Evolutionary conservation across 2,888 invertebrate genomes (phyloP).

Genomic region (Rhingia rostrata): DNA sequence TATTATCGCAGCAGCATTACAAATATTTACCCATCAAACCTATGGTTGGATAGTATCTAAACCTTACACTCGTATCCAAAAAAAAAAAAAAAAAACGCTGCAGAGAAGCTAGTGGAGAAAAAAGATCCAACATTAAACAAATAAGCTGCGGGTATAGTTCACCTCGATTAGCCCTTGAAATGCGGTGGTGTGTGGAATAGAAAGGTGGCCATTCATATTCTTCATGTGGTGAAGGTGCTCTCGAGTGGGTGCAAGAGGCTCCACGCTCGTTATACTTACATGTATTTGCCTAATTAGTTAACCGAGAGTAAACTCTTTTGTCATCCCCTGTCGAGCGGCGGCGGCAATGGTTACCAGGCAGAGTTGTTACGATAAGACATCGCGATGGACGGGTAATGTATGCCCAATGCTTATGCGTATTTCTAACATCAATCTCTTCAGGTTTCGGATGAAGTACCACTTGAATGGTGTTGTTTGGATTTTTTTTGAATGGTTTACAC

Average conservation of each 20-base stretch:
- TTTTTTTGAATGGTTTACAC: conserved; percentile 42
- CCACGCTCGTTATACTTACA: conserved; percentile 19
- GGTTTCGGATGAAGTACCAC: conserved; percentile 67
- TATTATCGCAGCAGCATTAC: conserved; percentile 71
- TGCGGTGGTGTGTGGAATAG: conserved; percentile 30
- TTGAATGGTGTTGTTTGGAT: conserved; percentile 42
- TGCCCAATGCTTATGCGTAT: conserved; percentile 55
- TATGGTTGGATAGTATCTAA: conserved; percentile 43
- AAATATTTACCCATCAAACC: conserved; percentile 67
- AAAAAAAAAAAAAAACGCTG: conserved; percentile 24
- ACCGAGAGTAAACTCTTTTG: conserved; percentile 70
- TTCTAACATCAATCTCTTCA: conserved; percentile 69
- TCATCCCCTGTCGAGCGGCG: conserved; percentile 52
- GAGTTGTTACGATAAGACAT: conserved; percentile 30
- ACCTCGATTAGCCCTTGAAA: conserved; percentile 62
- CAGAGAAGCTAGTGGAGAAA: not conserved
- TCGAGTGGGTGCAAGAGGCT: conserved; percentile 38
- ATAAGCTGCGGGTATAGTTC: conserved; percentile 44
- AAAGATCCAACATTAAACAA: conserved; percentile 46
- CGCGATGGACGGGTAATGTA: conserved; percentile 31
- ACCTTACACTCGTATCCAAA: conserved; percentile 30
- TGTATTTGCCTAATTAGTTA: conserved; percentile 72
- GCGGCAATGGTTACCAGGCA: conserved; percentile 22
- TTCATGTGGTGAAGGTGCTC: conserved; percentile 24
- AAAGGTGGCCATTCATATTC: conserved; percentile 40